Evolutionary conservation across 1,140 invertebrate species (phyloP).

Genomic region (Thalassaphorura encarpata): DNA sequence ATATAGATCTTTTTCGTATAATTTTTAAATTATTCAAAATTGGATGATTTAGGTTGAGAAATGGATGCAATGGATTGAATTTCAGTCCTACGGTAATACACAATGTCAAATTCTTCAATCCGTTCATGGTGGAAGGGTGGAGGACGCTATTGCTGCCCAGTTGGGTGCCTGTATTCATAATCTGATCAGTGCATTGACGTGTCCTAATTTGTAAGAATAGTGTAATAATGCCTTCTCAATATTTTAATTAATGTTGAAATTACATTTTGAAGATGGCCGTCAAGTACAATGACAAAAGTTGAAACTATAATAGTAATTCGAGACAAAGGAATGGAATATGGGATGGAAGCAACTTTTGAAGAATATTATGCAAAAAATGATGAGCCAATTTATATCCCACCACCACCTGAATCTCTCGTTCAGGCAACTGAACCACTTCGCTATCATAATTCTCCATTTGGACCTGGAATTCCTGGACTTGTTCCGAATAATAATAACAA

Average conservation of each 20-base stretch:
- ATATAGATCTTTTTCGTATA: too few species aligned
- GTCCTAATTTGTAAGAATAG: slow-evolving; percentile 13
- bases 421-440: not conserved
- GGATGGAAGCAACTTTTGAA: slow-evolving; percentile 12
- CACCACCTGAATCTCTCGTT: not conserved
- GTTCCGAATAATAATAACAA: too few species aligned
- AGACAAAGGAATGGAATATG: slow-evolving; percentile 20
- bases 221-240: not conserved
- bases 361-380: slow-evolving; percentile 1
- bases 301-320: slow-evolving; percentile 15
- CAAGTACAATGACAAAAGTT: slow-evolving; percentile 13
- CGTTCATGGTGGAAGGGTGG: slow-evolving; percentile 3
- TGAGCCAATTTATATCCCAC: not conserved
- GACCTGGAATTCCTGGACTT: too few species aligned
- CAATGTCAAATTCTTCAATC: slow-evolving; percentile 17
- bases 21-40: too few species aligned
- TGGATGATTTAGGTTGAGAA: too few species aligned
- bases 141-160: not conserved
- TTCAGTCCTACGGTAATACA: slow-evolving; percentile 20
- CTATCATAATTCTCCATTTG: not conserved
- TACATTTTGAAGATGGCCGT: slow-evolving; percentile 17
- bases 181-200: slow-evolving; percentile 16
- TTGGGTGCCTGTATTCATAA: slow-evolving; percentile 11
- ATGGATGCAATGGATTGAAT: slow-evolving; percentile 27
- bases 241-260: too few species aligned